Conservation (phyloP, 2,797 vertebrate genomes). For the Masticophis lateralis region DNA sequence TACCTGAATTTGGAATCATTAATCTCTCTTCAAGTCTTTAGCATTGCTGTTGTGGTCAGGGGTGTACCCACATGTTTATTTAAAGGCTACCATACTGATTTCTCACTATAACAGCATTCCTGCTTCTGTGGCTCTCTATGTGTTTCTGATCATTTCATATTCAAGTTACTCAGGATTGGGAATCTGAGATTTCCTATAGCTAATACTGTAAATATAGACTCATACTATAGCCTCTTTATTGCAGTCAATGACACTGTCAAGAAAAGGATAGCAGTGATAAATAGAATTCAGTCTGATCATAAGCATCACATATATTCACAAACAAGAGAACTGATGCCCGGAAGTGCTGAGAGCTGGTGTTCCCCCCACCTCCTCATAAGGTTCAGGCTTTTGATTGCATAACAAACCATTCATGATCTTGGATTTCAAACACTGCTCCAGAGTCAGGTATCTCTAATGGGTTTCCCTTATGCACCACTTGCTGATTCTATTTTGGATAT, state of each 20-base stretch:
- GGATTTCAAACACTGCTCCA: rapidly evolving
- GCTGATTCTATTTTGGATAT: neutral
- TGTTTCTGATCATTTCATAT: neutral
- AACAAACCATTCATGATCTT: rapidly evolving
- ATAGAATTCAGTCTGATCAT: neutral
- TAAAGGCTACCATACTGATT: neutral
- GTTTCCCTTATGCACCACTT: conserved; percentile 19
- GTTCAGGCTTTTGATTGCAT: neutral
- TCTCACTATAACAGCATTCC: neutral
- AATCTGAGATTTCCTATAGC: neutral
- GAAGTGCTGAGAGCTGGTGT: neutral
- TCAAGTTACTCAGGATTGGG: neutral
- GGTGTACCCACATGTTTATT: neutral
- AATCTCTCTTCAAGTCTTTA: neutral
- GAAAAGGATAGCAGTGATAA: neutral
- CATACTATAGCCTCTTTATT: neutral
- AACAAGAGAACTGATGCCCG: neutral
- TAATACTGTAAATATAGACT: neutral
- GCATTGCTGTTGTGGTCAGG: neutral
- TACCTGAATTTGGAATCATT: neutral
- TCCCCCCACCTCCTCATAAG: neutral
- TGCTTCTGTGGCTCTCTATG: neutral
- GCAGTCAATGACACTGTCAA: neutral
- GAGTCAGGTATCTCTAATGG: neutral
- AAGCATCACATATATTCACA: neutral